These are phyloP conservation scores for Haliclona indistincta DNA, from an alignment of 37 sponge, comb jelly and placozoan genomes.

Conservation along the genomic window DNA sequence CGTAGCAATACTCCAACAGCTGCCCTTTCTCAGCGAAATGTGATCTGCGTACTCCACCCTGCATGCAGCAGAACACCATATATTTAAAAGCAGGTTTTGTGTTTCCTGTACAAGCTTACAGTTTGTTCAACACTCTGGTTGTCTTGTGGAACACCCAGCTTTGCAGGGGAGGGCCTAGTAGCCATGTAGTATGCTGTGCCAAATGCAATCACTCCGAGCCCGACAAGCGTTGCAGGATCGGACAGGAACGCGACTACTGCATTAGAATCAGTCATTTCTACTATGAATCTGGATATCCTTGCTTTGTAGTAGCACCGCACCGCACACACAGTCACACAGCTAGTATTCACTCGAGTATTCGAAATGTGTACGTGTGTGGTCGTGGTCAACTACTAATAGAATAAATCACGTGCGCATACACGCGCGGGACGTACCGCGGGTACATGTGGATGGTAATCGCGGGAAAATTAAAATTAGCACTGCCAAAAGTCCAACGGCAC, in stretches of 20 bases:
- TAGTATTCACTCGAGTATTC: no score
- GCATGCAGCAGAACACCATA: background rate
- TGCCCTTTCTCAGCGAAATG: slow-evolving; percentile 42
- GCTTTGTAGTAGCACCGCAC: no score
- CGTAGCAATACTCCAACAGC: slow-evolving; percentile 37
- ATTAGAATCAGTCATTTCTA: background rate
- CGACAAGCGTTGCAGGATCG: slow-evolving; percentile 73
- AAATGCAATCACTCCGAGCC: slow-evolving; percentile 61
- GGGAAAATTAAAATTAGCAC: no score
- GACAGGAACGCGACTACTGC: slow-evolving; percentile 55
- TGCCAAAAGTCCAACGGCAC: no score
- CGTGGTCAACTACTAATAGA: no score
- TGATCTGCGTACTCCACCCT: slow-evolving; percentile 54
- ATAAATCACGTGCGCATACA: no score
- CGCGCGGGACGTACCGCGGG: no score
- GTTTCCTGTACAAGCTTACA: slow-evolving; percentile 32
- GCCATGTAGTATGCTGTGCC: slow-evolving; percentile 67
- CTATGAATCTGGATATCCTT: no score
- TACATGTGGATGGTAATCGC: no score
- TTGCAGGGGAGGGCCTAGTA: slow-evolving; percentile 23
- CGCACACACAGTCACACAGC: no score
- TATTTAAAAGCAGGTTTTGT: background rate
- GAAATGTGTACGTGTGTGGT: no score
- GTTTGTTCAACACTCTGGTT: slow-evolving; percentile 71
- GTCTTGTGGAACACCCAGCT: slow-evolving; percentile 46